Conservation (phyloP, 1,140 invertebrate genomes). For the Drosophila sturtevanti region DNA sequence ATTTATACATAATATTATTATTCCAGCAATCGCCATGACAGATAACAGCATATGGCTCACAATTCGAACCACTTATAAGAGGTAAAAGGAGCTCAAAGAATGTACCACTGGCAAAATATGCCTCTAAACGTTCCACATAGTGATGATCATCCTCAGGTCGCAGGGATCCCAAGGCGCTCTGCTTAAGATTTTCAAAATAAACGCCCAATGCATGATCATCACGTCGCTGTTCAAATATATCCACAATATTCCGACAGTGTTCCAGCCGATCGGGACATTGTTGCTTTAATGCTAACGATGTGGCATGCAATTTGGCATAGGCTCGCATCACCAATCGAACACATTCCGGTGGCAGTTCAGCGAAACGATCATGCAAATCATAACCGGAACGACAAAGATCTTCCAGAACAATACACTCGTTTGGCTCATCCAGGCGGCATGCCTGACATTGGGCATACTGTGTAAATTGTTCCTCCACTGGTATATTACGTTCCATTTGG, state of each 20-base stretch:
- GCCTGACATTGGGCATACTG: conserved; percentile 82
- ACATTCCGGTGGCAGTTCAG: conserved; percentile 82
- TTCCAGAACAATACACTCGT: conserved; percentile 84
- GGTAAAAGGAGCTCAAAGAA: conserved; percentile 48
- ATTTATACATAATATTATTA: conserved; percentile 84
- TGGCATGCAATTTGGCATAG: conserved; percentile 85
- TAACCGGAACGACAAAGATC: conserved; percentile 83
- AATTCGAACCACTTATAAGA: conserved; percentile 39
- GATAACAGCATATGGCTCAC: conserved; percentile 82
- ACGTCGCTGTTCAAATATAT: conserved; percentile 69
- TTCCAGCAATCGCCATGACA: conserved; percentile 85
- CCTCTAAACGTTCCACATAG: conserved; percentile 39
- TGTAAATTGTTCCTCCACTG: conserved; percentile 58
- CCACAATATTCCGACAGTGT: conserved; percentile 62
- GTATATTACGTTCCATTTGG: conserved; percentile 62
- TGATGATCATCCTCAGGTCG: conserved; percentile 8
- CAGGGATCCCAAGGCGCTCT: conserved; percentile 48
- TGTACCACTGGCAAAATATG: conserved; percentile 41
- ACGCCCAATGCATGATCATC: conserved; percentile 41
- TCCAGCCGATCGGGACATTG: conserved; percentile 53
- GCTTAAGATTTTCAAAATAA: conserved; percentile 65
- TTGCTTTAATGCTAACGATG: conserved; percentile 83
- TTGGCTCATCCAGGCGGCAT: conserved; percentile 62
- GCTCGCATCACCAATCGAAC: conserved; percentile 82
- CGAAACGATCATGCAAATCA: conserved; percentile 82